Conservation (phyloP, 1,140 invertebrate genomes). For the Anoplolepis gracilipes region DNA sequence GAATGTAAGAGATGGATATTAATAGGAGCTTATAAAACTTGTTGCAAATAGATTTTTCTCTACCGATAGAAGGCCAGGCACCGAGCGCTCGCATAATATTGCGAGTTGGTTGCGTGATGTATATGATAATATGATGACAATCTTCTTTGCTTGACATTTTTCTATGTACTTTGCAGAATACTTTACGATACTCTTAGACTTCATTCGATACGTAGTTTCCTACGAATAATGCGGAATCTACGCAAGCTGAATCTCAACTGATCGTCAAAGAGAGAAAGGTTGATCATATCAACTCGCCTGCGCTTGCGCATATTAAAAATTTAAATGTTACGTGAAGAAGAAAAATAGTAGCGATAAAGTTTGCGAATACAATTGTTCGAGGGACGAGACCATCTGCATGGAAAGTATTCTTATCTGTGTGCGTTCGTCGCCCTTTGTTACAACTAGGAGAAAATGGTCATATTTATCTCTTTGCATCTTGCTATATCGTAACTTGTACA, state of each 20-base stretch:
- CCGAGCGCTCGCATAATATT: conserved; percentile 10
- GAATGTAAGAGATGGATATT: conserved; percentile 15
- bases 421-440: conserved; percentile 17
- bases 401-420: conserved; percentile 6
- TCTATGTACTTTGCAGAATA: background rate
- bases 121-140: background rate
- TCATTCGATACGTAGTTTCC: background rate
- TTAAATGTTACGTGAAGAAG: conserved; percentile 9
- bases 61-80: conserved; percentile 1
- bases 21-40: background rate
- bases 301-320: conserved; percentile 23
- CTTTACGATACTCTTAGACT: background rate
- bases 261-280: background rate
- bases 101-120: background rate
- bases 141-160: conserved; percentile 1
- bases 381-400: background rate
- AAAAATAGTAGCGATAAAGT: background rate
- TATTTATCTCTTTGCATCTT: conserved; percentile 11
- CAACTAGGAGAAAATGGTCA: background rate
- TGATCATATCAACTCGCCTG: background rate
- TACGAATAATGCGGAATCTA: background rate
- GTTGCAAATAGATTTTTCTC: background rate
- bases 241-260: conserved; percentile 1
- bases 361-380: background rate
- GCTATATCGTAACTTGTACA: background rate